These are phyloP conservation scores for Pseudolaguvia tuberculata DNA, from an alignment of 2,113 vertebrate species.

Conservation along the genomic window DNA sequence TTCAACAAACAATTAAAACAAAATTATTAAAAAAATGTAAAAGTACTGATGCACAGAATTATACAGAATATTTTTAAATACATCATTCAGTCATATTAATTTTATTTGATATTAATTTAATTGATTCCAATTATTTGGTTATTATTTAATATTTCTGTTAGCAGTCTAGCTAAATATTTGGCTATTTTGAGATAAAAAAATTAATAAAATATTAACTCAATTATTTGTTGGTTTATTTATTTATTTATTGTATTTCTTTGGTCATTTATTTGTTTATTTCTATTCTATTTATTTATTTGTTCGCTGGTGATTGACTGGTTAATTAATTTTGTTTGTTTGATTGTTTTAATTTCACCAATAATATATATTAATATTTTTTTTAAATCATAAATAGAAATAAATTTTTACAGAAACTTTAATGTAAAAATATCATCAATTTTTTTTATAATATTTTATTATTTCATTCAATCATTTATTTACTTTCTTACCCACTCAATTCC, in stretches of 20 bases:
- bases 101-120: background rate
- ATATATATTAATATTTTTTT: background rate
- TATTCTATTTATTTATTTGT: background rate
- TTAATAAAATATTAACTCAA: background rate
- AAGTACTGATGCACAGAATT: no score
- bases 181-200: background rate
- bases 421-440: no score
- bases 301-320: background rate
- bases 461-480: no score
- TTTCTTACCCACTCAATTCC: no score
- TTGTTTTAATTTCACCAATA: background rate
- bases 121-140: background rate
- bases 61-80: no score
- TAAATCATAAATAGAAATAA: no score
- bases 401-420: no score
- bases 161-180: background rate
- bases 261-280: background rate
- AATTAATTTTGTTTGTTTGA: background rate
- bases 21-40: background rate
- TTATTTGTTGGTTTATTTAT: background rate
- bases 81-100: no score
- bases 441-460: no score
- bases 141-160: background rate
- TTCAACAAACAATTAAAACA: background rate
- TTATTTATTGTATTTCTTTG: background rate